A percentile compares a stretch with the other conserved stretches of the same genome.
phyloP scores from a whole-genome alignment of 2,888 invertebrate species.

The Leptopterna dolabrata region DNA sequence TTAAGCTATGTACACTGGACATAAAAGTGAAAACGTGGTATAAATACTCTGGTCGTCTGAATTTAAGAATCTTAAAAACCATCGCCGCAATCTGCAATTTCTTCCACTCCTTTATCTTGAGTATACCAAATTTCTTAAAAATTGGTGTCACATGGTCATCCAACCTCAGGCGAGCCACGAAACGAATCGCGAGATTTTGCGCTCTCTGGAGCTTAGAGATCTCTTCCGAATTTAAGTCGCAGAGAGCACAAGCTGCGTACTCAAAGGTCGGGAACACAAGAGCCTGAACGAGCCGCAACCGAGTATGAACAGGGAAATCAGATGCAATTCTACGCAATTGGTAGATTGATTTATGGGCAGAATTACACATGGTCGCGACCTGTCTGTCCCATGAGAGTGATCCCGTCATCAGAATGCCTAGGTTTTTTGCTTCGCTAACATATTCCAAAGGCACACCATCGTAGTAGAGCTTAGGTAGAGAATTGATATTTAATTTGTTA shows the following conservation, averaged over 20 bases:
- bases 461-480: neutral
- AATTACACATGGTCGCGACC: neutral
- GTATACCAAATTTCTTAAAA: neutral
- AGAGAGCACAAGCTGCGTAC: neutral
- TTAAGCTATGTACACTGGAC: neutral
- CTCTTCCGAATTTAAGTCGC: neutral
- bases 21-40: neutral
- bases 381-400: neutral
- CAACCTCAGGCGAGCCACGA: neutral
- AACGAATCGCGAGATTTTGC: neutral
- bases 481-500: neutral
- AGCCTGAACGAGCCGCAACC: neutral
- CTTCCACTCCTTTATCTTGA: neutral
- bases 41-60: neutral
- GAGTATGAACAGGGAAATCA: neutral
- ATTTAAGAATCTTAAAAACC: neutral
- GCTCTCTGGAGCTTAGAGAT: neutral
- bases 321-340: neutral
- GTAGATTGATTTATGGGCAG: neutral
- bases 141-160: neutral
- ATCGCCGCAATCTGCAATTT: neutral
- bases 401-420: neutral
- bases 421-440: neutral
- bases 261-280: neutral
- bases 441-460: neutral